Percentiles rank a stretch among this genome's conserved stretches.
These are phyloP conservation scores for Vidua chalybeata DNA, from an alignment of 2,113 vertebrate genomes.

Conservation along the genomic window DNA sequence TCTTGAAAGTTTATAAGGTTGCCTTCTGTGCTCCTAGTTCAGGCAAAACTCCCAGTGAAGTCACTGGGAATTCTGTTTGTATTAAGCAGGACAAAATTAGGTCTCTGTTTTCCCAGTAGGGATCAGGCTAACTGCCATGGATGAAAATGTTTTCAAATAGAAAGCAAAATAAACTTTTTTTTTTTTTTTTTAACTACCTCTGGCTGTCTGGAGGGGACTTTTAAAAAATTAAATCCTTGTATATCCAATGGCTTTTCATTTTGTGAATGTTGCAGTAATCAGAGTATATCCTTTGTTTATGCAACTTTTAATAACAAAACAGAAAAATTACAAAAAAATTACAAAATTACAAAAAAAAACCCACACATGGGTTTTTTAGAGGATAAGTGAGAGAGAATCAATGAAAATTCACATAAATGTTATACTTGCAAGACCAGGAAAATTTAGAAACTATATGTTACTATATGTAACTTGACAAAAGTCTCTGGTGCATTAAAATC, in stretches of 20 bases:
- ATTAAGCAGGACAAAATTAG: constrained; percentile 43
- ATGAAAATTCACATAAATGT: background rate
- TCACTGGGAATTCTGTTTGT: constrained; percentile 52
- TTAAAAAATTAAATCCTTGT: background rate
- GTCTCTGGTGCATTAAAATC: constrained; percentile 36
- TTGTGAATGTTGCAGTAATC: background rate
- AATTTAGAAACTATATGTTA: background rate
- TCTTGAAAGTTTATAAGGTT: background rate
- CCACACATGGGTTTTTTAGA: background rate
- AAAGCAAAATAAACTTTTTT: constrained; percentile 46
- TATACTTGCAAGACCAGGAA: constrained; percentile 8
- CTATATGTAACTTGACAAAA: constrained; percentile 20
- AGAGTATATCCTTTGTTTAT: background rate
- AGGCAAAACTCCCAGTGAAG: constrained; percentile 37
- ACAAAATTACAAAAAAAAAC: background rate
- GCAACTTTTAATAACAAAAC: background rate
- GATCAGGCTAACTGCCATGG: constrained; percentile 41
- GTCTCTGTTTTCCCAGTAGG: constrained; percentile 39
- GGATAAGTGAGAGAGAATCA: background rate
- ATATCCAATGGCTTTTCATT: background rate
- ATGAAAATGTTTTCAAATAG: constrained; percentile 49
- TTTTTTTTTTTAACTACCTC: background rate
- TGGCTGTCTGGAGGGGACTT: background rate
- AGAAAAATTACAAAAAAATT: background rate
- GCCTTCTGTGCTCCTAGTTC: background rate